Evolutionary conservation across 2,888 invertebrate genomes (phyloP).

Genomic region (Coronaproctus castanopsis): DNA sequence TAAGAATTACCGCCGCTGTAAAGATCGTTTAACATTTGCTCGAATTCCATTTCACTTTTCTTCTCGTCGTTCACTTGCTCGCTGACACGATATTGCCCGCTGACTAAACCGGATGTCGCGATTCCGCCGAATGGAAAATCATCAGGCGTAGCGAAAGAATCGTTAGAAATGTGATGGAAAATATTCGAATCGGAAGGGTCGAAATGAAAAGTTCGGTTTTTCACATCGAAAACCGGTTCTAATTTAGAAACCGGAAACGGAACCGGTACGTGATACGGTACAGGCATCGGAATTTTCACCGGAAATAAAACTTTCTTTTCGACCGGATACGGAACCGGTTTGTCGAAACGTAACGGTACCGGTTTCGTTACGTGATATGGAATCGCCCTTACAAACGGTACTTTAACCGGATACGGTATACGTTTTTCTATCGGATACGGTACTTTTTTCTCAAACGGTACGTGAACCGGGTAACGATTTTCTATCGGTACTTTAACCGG

Average conservation of each 20-base stretch:
- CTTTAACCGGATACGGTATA: conserved; percentile 48
- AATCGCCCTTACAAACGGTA: conserved; percentile 45
- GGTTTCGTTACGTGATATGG: conserved; percentile 44
- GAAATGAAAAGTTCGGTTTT: no score
- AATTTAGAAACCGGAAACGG: background rate
- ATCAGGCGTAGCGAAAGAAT: no score
- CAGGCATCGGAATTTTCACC: conserved; percentile 29
- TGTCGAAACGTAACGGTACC: conserved; percentile 30
- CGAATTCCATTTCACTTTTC: no score
- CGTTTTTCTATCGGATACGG: conserved; percentile 49
- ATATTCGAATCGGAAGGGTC: no score
- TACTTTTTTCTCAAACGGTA: conserved; percentile 39
- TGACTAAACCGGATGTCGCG: no score
- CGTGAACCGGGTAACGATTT: conserved; percentile 14
- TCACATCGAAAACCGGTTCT: conserved; percentile 1
- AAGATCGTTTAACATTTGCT: no score
- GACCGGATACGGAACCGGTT: conserved; percentile 20
- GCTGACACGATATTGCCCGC: no score
- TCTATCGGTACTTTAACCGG: conserved; percentile 33
- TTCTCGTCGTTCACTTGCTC: no score
- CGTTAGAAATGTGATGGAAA: no score
- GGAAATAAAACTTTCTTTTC: conserved; percentile 35
- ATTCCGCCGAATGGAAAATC: no score
- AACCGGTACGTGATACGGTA: conserved; percentile 14
- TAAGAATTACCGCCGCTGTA: no score